Percentiles rank a stretch among this genome's conserved stretches.
Evolutionary conservation across 2,888 invertebrate genomes (phyloP).

Genomic region (Druceiella hillmani): DNA sequence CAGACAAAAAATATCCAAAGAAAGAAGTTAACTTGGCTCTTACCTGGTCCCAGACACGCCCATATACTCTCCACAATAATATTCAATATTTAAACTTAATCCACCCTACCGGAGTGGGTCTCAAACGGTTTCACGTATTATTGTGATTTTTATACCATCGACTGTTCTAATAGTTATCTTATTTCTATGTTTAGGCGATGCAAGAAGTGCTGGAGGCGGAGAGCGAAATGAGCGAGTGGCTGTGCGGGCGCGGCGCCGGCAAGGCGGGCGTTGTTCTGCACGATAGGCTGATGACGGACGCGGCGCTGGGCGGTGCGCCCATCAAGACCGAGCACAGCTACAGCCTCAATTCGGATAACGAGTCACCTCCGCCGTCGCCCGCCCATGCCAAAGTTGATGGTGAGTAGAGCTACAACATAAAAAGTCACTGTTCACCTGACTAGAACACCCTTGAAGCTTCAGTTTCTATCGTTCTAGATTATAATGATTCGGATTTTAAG

Average conservation of each 20-base stretch:
- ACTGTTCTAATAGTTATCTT: constrained; percentile 9
- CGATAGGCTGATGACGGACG: constrained; percentile 86
- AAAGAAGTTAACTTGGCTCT: no score
- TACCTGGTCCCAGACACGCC: no score
- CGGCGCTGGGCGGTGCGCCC: constrained; percentile 71
- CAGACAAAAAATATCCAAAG: no score
- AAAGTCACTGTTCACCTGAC: no score
- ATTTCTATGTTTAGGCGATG: constrained; percentile 50
- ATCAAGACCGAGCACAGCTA: constrained; percentile 93
- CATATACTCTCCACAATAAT: no score
- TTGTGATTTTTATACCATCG: constrained; percentile 6
- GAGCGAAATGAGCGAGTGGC: constrained; percentile 65
- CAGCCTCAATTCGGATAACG: constrained; percentile 70
- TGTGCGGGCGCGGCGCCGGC: constrained; percentile 61
- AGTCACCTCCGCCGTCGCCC: constrained; percentile 66
- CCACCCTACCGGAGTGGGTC: no score
- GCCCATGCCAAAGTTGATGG: constrained; percentile 69
- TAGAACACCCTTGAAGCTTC: no score
- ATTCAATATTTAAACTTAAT: no score
- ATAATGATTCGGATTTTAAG: no score
- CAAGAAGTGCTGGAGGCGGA: constrained; percentile 59
- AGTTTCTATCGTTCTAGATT: no score
- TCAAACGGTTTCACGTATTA: no score
- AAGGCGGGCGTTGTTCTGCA: constrained; percentile 71
- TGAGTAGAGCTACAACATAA: constrained; percentile 35